Percentiles rank a stretch among this genome's conserved stretches.
Conservation (phyloP, 2,888 invertebrate species). For the Ochropacha duplaris region DNA sequence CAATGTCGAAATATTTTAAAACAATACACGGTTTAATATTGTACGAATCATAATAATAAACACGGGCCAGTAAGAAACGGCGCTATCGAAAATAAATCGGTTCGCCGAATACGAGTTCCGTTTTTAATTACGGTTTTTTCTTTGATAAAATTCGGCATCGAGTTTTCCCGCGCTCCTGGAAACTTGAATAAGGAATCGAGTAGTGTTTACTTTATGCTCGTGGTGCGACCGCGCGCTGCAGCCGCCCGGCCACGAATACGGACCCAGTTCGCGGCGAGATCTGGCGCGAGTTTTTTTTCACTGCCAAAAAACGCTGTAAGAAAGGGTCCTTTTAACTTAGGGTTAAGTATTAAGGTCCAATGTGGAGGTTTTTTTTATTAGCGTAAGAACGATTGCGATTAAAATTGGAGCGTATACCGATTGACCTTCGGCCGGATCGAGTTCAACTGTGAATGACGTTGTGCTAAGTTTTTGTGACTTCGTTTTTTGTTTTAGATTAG, state of each 20-base stretch:
- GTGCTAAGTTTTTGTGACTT: not conserved
- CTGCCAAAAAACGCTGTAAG: conserved; percentile 70
- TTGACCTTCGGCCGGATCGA: conserved; percentile 45
- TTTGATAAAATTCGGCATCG: conserved; percentile 38
- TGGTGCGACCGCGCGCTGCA: conserved; percentile 71
- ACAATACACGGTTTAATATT: conserved; percentile 73
- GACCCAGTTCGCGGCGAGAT: conserved; percentile 48
- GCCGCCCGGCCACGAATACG: conserved; percentile 75
- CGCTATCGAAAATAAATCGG: conserved; percentile 55
- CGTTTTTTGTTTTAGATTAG: not conserved
- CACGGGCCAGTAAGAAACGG: conserved; percentile 48
- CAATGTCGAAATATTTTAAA: conserved; percentile 73
- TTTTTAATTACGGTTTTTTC: conserved; percentile 35
- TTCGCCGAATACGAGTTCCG: conserved; percentile 39
- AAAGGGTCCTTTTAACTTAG: conserved; percentile 69
- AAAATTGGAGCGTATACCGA: conserved; percentile 39
- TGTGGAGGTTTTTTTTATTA: conserved; percentile 49
- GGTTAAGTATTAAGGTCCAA: conserved; percentile 70
- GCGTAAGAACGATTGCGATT: conserved; percentile 17
- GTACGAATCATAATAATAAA: conserved; percentile 72
- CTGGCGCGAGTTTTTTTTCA: conserved; percentile 57
- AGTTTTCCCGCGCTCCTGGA: conserved; percentile 76
- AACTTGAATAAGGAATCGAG: conserved; percentile 39
- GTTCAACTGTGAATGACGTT: not conserved
- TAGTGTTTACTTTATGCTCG: conserved; percentile 40